Base-by-base conservation (phyloP, 2,113 vertebrate genomes). In the Ranitomeya imitator region DNA sequence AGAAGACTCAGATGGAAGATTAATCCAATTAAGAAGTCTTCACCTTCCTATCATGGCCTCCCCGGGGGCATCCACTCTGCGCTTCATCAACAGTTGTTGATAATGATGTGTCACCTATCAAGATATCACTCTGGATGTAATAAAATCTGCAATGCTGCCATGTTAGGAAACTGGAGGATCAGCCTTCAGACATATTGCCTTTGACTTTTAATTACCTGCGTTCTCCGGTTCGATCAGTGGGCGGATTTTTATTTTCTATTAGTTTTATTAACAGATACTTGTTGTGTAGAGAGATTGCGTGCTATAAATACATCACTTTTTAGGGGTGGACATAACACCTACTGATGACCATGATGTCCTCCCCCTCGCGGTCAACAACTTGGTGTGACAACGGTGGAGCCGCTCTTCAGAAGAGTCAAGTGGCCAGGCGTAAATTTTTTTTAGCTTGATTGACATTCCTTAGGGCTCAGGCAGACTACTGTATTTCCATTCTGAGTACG, bases 131-230 rank as follows among this genome's bases (percentile, higher is more conserved):
- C 86, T 90, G 89, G 87, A 92, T 61, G 57, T n/a, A 89, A 85
- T 90, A 92, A 91, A 92, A 93, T 91, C 92, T 91, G 92, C 89
- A 85, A 89, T 23, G n/a, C 59, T 82, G 83, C 86, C 57, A 79
- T 87, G 73, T 90, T 90, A 90, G 69, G 79, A 91, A 92, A 90
- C 88, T 16, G 80, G 82, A 37, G 26, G 60, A 37, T 74, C 84
- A 85, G 61, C 65, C 90, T 91, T 78, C 52, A 78, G 92, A 91
- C 77, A 89, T 19, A 54, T 83, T 74, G 59, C 86, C 83, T 89
- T 88, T 92, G 78, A 92, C 91, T 91, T 83, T 69, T 90, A 92
- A 89, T 92, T 92, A 92, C 73, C 84, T 18, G 73, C 52, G 89
- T 82, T 0, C 86, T 73, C 60, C 91, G 90, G 12, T 71, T 84